Base-by-base conservation (phyloP, 1,140 invertebrate species). In the Notospermus geniculatus region DNA sequence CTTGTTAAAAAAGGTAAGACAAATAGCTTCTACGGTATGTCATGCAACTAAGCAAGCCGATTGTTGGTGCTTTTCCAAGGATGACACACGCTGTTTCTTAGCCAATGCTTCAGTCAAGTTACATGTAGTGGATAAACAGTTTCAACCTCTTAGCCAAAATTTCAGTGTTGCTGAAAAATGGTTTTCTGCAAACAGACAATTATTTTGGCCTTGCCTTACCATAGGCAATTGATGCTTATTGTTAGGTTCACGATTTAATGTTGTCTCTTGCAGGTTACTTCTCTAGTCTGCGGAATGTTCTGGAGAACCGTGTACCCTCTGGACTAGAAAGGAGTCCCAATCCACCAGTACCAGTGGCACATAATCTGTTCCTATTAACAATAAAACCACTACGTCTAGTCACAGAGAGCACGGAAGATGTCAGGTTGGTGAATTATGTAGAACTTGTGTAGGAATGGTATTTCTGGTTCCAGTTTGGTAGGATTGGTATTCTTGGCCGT, bases 331-430 rank as follows among this genome's bases (percentile, higher is more conserved):
- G 85, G 36, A 87, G 87, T 0, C 66, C 86, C 2, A 82, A 85
- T 46, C 85, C 90, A n/a, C 90, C 90, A 0, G 91, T 88, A 45
- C 87, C 88, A 13, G 80, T 91, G 7, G 85, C 89, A 30, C 87
- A 86, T 58, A 89, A 88, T 64, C 80, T 94, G 11, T 82, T 92
- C 57, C 87, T 90, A 62, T 84, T 95, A 62, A 86, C 94, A 46
- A 83, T 88, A 64, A 84, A 88, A 65, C 91, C 92, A 0, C 75
- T 95, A 15, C 66, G 66, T 32, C 67, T 75, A 68, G 70, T 75
- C 29, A 66, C 69, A n/a, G 43, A 62, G 5, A 52, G 54, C n/a
- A 54, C 66, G 43, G 63, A 76, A 54, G 11, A 53, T n/a, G 73
- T 77, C 43, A 70, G 73, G 77, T 79, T 62, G 55, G 53, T n/a